phyloP scores from a whole-genome alignment of 35 echinoderm and acorn worm species.

The Apostichopus parvimensis region DNA sequence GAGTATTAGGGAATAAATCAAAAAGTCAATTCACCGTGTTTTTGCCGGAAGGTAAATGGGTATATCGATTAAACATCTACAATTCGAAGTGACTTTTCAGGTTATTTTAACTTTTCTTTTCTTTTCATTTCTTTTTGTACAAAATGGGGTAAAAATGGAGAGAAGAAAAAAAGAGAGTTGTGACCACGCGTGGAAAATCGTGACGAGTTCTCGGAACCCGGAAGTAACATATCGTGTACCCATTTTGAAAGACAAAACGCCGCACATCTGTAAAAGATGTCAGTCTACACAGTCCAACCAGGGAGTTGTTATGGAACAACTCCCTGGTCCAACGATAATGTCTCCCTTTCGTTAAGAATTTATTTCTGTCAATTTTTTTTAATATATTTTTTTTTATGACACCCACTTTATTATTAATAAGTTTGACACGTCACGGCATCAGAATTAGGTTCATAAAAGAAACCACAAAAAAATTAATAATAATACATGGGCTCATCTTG shows the following conservation, averaged over 20 bases:
- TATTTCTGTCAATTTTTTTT: no score
- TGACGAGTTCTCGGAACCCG: not conserved
- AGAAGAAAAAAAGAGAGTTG: not conserved
- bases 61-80: slow-evolving; percentile 24
- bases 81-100: not conserved
- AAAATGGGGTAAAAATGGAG: no score
- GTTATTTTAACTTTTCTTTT: not conserved
- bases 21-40: slow-evolving; percentile 30
- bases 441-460: no score
- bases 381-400: no score
- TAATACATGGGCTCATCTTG: no score
- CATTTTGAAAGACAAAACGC: not conserved
- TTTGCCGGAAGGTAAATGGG: slow-evolving; percentile 15
- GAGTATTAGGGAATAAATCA: slow-evolving; percentile 38
- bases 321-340: no score
- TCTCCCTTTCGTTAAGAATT: no score
- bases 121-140: not conserved
- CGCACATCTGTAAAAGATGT: not conserved
- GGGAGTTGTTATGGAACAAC: no score
- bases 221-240: not conserved
- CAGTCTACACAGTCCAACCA: not conserved
- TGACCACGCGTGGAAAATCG: slow-evolving; percentile 5
- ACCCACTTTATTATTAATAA: no score
- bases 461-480: no score
- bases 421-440: no score